phyloP scores from a whole-genome alignment of 2,888 invertebrate genomes.

The Notocelia uddmanniana region DNA sequence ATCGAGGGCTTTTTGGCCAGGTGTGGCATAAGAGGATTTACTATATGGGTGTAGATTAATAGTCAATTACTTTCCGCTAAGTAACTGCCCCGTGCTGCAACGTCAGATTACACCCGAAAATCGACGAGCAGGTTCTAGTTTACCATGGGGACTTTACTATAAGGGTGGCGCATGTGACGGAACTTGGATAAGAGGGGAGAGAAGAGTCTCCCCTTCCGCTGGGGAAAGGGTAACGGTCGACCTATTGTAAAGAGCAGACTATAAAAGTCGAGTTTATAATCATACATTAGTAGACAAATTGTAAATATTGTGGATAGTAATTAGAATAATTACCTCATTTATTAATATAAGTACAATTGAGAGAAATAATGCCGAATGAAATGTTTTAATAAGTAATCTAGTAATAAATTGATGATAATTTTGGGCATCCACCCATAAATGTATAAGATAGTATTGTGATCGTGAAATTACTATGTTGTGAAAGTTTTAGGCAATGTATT shows the following conservation, averaged over 20 bases:
- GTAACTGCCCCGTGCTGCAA: no score
- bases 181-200: no score
- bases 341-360: slow-evolving; percentile 9
- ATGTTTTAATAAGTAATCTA: not conserved
- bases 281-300: not conserved
- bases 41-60: no score
- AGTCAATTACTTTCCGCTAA: not conserved
- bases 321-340: not conserved
- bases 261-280: not conserved
- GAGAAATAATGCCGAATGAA: not conserved
- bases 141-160: no score
- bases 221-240: no score
- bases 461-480: slow-evolving; percentile 11
- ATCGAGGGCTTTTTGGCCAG: no score
- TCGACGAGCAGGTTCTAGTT: no score
- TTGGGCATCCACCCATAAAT: not conserved
- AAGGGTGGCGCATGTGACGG: no score
- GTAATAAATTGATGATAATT: not conserved
- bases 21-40: no score
- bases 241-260: not conserved
- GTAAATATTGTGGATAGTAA: not conserved
- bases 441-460: slow-evolving; percentile 11
- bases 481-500: not conserved
- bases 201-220: no score
- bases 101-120: no score